These are phyloP conservation scores for Brassicogethes aeneus DNA, from an alignment of 2,888 invertebrate species.

Conservation along the genomic window DNA sequence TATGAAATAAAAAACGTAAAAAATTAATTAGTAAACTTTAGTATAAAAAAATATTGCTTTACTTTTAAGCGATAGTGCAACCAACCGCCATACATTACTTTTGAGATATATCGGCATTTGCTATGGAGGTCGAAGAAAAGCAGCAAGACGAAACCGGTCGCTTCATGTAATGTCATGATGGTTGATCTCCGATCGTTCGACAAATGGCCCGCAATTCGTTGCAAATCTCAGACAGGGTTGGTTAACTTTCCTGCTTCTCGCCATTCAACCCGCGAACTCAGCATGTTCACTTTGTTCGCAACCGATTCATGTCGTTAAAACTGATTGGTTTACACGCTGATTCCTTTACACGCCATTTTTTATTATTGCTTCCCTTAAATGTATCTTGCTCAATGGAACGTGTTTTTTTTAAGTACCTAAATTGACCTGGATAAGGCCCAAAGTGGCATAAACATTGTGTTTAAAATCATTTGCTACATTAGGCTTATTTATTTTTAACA, in stretches of 20 bases:
- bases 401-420: neutral
- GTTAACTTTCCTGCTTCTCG: constrained; percentile 3
- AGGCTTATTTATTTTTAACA: too few relatives aligned
- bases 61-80: neutral
- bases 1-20: too few relatives aligned
- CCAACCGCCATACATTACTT: neutral
- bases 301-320: constrained; percentile 6
- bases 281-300: constrained; percentile 11
- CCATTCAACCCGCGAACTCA: constrained; percentile 16
- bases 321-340: constrained; percentile 6
- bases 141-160: neutral
- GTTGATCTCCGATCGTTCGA: constrained; percentile 15
- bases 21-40: too few relatives aligned
- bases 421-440: too few relatives aligned
- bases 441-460: too few relatives aligned
- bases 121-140: neutral
- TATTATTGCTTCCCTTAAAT: neutral
- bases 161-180: neutral
- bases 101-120: neutral
- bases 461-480: too few relatives aligned
- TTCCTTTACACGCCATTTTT: constrained; percentile 6
- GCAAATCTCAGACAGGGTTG: constrained; percentile 23
- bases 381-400: neutral
- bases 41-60: too few relatives aligned
- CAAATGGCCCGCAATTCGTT: constrained; percentile 28